These are phyloP conservation scores for Tauraco hartlaubi DNA, from an alignment of 2,797 vertebrate genomes.

Conservation along the genomic window DNA sequence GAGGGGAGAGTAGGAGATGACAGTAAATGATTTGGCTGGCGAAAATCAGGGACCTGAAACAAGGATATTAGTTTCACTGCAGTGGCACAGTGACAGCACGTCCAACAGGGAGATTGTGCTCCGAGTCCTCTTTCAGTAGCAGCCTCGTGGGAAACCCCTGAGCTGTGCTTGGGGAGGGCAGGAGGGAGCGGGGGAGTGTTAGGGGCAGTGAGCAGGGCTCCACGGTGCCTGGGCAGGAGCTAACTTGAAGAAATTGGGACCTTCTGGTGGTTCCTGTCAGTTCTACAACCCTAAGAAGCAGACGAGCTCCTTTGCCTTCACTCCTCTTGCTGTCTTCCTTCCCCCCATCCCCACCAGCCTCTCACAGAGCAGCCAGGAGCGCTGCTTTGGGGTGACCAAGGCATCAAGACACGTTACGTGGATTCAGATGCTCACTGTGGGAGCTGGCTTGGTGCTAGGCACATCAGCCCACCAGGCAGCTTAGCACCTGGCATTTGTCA, in stretches of 20 bases:
- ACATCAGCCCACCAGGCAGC: neutral
- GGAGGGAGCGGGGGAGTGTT: fast-evolving
- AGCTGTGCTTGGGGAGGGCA: neutral
- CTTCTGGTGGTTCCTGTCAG: neutral
- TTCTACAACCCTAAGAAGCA: neutral
- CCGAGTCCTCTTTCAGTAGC: neutral
- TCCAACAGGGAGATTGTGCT: fast-evolving
- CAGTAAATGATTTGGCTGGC: conserved; percentile 14
- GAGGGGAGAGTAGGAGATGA: neutral
- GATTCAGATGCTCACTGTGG: neutral
- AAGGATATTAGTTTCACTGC: neutral
- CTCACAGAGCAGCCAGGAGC: neutral
- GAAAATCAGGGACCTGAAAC: conserved; percentile 14
- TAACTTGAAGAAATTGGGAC: neutral
- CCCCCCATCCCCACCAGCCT: neutral
- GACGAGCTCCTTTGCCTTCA: neutral
- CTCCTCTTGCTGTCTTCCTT: neutral
- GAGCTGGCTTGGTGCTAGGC: neutral
- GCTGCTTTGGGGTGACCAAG: neutral
- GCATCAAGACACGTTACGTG: fast-evolving
- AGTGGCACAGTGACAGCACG: neutral
- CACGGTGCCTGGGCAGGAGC: neutral
- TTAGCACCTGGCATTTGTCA: neutral
- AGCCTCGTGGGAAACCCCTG: neutral
- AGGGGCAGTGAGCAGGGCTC: neutral